Evolutionary conservation across 37 sponge, comb jelly and placozoan genomes (phyloP).

Genomic region (Cliona cf. orientalis): DNA sequence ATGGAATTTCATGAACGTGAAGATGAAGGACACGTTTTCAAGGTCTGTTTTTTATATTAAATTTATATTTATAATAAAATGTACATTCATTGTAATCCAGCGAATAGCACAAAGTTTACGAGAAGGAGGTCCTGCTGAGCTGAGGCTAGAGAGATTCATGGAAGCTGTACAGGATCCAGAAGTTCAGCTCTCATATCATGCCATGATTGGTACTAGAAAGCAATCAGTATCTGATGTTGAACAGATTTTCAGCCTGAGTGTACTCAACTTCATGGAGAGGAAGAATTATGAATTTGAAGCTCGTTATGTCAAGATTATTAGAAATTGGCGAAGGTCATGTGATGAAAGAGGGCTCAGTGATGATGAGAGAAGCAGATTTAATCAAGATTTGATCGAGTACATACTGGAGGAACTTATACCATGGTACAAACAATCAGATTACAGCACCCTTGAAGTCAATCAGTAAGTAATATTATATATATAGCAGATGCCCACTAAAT

Average conservation of each 20-base stretch:
- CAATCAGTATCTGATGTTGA: constrained; percentile 24
- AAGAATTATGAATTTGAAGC: neutral
- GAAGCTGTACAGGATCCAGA: neutral
- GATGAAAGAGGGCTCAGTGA: constrained; percentile 7
- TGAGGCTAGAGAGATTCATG: constrained; percentile 9
- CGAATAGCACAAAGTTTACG: neutral
- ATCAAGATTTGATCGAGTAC: neutral
- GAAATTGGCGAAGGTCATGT: neutral
- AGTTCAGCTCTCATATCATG: constrained; percentile 5
- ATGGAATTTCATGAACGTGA: neutral
- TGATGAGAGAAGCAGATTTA: neutral
- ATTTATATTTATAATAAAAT: neutral
- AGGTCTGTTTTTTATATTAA: neutral
- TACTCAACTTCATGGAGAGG: neutral
- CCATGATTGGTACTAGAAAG: constrained; percentile 3
- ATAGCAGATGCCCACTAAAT: neutral
- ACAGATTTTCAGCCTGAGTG: neutral
- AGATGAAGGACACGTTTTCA: neutral
- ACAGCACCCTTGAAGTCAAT: neutral
- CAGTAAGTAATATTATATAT: neutral
- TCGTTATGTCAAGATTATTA: neutral
- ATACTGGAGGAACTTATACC: neutral
- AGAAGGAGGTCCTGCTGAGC: constrained; percentile 9
- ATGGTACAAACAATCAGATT: neutral
- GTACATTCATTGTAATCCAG: neutral